Evolutionary conservation across 2,797 vertebrate genomes (phyloP).

Genomic region (Acropternis orthonyx): DNA sequence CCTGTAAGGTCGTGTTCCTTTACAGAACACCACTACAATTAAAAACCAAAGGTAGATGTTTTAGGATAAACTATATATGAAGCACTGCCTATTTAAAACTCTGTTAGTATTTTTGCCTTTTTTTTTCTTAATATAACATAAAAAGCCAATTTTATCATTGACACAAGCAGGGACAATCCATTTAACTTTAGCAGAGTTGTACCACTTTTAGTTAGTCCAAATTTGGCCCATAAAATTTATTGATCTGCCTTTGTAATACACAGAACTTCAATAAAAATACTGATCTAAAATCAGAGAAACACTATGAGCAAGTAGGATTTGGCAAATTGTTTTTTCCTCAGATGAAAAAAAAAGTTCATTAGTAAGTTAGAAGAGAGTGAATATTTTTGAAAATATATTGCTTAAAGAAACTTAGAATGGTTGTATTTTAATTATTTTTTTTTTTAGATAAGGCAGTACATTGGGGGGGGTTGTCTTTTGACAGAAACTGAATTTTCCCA

Average conservation of each 20-base stretch:
- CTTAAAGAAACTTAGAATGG: not conserved
- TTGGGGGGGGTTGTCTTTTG: not conserved
- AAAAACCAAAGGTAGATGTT: slow-evolving; percentile 69
- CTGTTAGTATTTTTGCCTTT: not conserved
- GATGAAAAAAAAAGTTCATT: not conserved
- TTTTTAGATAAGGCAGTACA: not conserved
- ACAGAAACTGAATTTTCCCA: not conserved
- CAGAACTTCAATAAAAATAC: slow-evolving; percentile 18
- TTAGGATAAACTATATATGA: slow-evolving; percentile 45
- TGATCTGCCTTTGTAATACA: slow-evolving; percentile 58
- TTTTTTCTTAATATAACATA: not conserved
- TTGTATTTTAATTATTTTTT: not conserved
- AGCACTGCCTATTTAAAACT: slow-evolving; percentile 33
- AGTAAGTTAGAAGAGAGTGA: not conserved
- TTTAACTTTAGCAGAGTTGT: slow-evolving; percentile 13
- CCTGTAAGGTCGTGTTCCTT: slow-evolving; percentile 81
- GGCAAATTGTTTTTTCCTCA: not conserved
- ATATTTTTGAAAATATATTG: not conserved
- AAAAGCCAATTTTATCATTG: not conserved
- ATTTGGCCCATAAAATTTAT: slow-evolving; percentile 36
- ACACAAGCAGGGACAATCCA: not conserved
- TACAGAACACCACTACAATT: slow-evolving; percentile 76
- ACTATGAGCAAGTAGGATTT: not conserved
- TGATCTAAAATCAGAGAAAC: not conserved
- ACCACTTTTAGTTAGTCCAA: not conserved